phyloP scores from a whole-genome alignment of 1,140 invertebrate genomes.

The Drepana arcuata region DNA sequence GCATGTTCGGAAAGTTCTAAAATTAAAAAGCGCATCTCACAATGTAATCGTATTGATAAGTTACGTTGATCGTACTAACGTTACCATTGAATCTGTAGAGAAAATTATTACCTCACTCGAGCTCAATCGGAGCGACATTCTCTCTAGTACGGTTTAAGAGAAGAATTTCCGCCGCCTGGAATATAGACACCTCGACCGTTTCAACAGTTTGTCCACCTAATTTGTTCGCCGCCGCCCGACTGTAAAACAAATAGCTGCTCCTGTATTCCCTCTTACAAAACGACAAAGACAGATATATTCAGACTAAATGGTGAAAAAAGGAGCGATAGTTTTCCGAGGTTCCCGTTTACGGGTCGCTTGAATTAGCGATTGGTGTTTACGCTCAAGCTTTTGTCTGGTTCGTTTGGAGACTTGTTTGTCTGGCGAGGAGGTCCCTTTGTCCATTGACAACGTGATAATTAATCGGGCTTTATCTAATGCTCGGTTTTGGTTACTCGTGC shows the following conservation, averaged over 20 bases:
- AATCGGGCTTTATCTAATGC: slow-evolving; percentile 57
- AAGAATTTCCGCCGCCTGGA: slow-evolving; percentile 55
- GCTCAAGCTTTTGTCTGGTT: slow-evolving; percentile 52
- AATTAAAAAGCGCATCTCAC: too few relatives aligned
- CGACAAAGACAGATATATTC: slow-evolving; percentile 49
- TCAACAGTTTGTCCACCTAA: slow-evolving; percentile 70
- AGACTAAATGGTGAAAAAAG: slow-evolving; percentile 28
- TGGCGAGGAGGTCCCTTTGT: slow-evolving; percentile 49
- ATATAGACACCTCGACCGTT: slow-evolving; percentile 65
- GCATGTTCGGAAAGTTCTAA: too few relatives aligned
- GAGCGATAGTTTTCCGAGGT: slow-evolving; percentile 35
- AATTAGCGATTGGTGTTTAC: slow-evolving; percentile 58
- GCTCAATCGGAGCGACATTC: slow-evolving; percentile 41
- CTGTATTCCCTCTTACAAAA: slow-evolving; percentile 39
- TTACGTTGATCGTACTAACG: slow-evolving; percentile 30
- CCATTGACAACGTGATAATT: slow-evolving; percentile 52
- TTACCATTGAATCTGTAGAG: slow-evolving; percentile 36
- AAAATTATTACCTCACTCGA: slow-evolving; percentile 57
- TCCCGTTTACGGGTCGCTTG: slow-evolving; percentile 27
- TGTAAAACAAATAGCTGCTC: slow-evolving; percentile 66
- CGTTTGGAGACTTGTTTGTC: slow-evolving; percentile 43
- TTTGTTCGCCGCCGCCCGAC: slow-evolving; percentile 64
- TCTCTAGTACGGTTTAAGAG: slow-evolving; percentile 48
- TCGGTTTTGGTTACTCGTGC: slow-evolving; percentile 45
- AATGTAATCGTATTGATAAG: too few relatives aligned